Percentiles rank a stretch among this genome's conserved stretches.
Conservation (phyloP, 2,797 vertebrate genomes). For the Lepidocolaptes lacrymiger region DNA sequence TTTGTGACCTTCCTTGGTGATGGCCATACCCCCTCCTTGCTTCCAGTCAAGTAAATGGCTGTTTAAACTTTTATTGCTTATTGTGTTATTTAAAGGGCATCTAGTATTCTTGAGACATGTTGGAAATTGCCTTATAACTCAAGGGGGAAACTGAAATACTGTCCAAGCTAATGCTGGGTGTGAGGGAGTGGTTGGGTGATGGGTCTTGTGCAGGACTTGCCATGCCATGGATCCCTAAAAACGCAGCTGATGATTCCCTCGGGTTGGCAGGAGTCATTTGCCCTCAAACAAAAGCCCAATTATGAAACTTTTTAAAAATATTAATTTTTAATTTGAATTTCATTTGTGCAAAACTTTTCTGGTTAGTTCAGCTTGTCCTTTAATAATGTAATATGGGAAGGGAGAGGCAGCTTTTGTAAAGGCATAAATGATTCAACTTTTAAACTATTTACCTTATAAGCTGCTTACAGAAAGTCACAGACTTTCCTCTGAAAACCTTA, state of each 20-base stretch:
- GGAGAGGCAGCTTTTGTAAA: not conserved
- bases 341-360: not conserved
- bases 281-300: not conserved
- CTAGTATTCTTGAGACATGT: not conserved
- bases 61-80: constrained; percentile 17
- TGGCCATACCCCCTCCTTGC: not conserved
- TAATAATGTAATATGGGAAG: not conserved
- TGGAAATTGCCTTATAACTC: not conserved
- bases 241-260: not conserved
- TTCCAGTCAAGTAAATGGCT: not conserved
- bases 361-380: not conserved
- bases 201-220: not conserved
- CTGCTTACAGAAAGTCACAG: not conserved
- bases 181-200: not conserved
- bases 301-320: not conserved
- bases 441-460: not conserved
- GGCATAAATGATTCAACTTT: not conserved
- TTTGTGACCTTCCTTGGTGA: not conserved
- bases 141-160: not conserved
- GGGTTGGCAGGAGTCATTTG: not conserved
- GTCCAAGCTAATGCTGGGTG: not conserved
- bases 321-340: not conserved
- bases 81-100: not conserved
- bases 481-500: not conserved
- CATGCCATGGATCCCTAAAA: not conserved